Base-by-base conservation (phyloP, 2,113 vertebrate genomes). In the Stomatorhinus ivindoensis region DNA sequence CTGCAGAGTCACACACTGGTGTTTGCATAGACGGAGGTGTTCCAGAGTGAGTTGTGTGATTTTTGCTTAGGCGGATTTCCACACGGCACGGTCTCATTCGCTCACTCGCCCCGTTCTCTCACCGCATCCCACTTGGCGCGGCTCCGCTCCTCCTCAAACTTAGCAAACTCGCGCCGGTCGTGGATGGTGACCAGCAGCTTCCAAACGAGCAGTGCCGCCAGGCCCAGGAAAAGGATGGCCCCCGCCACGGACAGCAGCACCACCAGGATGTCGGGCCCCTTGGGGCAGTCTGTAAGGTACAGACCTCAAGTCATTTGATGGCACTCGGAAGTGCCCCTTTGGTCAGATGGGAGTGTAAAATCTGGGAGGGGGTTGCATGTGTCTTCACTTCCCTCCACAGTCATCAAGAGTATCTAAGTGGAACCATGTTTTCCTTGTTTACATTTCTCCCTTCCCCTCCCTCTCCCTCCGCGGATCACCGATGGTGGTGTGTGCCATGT, bases 181-280 rank as follows among this genome's bases (percentile, higher is more conserved):
- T 99, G 98, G 93, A 99, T 97, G 89, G 98, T 99, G 91, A 99
- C 97, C 90, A 99, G 96, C 65, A 99, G 95, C 91, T 99, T 99
- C 98, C 98, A 99, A 94, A 99, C 98, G 91, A 99, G 97, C 91
- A 99, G 95, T 1, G 96, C 94, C 0, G 96, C 94, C 0, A 99
- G 94, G 82, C 98, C 98, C 0, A 99, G 95, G 89, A 99, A 95
- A 88, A 99, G 94, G 93, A 99, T 97, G 92, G 98, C 97, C 0
- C 97, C 98, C 0, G 95, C 97, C 93, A 99, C 98, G 0, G 97
- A 98, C 0, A 99, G 95, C 90, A 99, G 94, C 89, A 99, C 97
- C 91, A 99, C 97, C 92, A 99, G 93, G 91, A 98, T 93, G 2
- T 99, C 97, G 0, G 97, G 96, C 0, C 98, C 97, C 89, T 98